Percentiles rank a stretch among this genome's conserved stretches.
phyloP scores from a whole-genome alignment of 23 tunicate genomes.

The Styela clava region DNA sequence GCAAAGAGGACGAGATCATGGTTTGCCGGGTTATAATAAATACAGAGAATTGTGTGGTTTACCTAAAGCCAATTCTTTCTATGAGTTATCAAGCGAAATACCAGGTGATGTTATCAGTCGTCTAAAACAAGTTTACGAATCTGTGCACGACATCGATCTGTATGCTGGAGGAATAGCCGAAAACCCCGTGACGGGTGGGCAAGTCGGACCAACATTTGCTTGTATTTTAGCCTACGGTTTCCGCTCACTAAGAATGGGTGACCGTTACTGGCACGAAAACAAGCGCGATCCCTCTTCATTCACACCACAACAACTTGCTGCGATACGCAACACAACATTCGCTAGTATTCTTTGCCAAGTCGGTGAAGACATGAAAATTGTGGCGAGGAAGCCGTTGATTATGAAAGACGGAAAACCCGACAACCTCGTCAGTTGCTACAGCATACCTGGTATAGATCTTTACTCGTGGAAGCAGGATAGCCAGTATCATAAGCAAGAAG shows the following conservation, averaged over 20 bases:
- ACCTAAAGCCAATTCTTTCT: slow-evolving; percentile 33
- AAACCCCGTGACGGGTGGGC: slow-evolving; percentile 45
- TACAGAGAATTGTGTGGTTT: slow-evolving; percentile 78
- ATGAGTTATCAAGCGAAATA: slow-evolving; percentile 31
- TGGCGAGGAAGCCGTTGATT: neutral
- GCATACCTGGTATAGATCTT: neutral
- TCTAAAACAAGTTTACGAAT: slow-evolving; percentile 30
- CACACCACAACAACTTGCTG: neutral
- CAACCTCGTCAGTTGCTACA: neutral
- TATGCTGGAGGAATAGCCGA: slow-evolving; percentile 72
- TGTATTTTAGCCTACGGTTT: slow-evolving; percentile 61
- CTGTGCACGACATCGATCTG: slow-evolving; percentile 69
- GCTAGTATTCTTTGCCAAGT: slow-evolving; percentile 12
- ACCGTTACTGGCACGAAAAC: slow-evolving; percentile 70
- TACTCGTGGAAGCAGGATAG: neutral
- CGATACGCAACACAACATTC: slow-evolving; percentile 4
- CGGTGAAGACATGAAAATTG: slow-evolving; percentile 24
- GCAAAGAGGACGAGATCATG: slow-evolving; percentile 87
- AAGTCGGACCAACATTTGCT: slow-evolving; percentile 75
- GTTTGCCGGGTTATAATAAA: slow-evolving; percentile 71
- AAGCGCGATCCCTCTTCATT: slow-evolving; percentile 14
- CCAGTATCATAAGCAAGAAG: neutral
- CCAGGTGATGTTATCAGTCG: slow-evolving; percentile 2
- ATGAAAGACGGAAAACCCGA: neutral
- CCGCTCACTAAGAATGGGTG: slow-evolving; percentile 55